These are phyloP conservation scores for Coendou prehensilis DNA, from an alignment of 2,797 vertebrate genomes.

Conservation along the genomic window DNA sequence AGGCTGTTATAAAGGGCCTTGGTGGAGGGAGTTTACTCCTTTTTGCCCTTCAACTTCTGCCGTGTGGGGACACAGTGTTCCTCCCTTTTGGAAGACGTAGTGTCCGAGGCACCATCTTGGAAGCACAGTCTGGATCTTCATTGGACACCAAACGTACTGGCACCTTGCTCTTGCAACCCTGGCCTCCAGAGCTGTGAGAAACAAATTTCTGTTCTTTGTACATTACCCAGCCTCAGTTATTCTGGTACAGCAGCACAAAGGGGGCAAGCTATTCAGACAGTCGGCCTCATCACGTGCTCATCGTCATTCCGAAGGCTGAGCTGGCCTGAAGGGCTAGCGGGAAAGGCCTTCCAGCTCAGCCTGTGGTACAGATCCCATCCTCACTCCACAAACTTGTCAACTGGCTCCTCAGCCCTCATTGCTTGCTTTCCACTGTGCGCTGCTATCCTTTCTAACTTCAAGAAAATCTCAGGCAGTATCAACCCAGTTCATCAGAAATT, in stretches of 20 bases:
- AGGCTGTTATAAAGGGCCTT: neutral
- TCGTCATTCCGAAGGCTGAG: neutral
- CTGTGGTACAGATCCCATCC: neutral
- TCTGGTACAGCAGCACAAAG: neutral
- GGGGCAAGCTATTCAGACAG: neutral
- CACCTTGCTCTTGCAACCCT: neutral
- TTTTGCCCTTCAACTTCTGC: neutral
- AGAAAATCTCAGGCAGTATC: neutral
- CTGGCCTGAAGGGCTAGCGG: neutral
- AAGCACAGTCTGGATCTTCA: neutral
- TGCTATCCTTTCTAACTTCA: neutral
- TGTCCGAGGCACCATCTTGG: neutral
- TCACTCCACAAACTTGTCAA: neutral
- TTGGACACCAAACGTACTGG: neutral
- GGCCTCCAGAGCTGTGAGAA: neutral
- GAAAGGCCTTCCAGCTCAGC: neutral
- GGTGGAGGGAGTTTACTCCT: neutral
- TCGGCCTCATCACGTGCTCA: neutral
- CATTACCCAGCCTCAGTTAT: neutral
- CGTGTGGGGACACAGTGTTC: neutral
- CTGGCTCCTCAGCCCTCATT: neutral
- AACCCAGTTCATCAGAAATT: neutral
- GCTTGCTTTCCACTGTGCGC: neutral
- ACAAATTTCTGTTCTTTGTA: neutral
- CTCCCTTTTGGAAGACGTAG: neutral